Evolutionary conservation across 2,888 invertebrate genomes (phyloP), one percentile per base, ranked within the genome.

Genomic region (Heliconius ismenius): DNA sequence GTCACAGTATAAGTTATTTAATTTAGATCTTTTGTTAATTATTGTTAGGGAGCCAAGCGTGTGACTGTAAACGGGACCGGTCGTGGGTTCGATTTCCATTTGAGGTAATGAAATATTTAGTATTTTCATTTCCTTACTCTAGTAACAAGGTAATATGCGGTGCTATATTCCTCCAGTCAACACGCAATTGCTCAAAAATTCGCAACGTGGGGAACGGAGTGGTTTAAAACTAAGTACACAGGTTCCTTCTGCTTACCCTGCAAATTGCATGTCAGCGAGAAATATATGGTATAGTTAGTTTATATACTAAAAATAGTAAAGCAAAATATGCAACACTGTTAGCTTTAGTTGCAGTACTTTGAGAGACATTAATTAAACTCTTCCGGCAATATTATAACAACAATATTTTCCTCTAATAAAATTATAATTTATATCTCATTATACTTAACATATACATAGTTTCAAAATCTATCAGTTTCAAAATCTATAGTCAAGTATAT

Each of bases 301-400:
- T n/a, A n/a, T n/a, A n/a, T 32, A 39, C 9, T 32, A 21, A 32
- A 32, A 28, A 26, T 24, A 58, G 18, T 18, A 24, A 7, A 7
- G 24, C 39, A 15, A 49, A 70, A 21, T 54, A n/a, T 58, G 54
- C 70, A 54, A 54, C 58, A 70, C 32, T 58, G 70, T 70, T 54
- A 70, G 9, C 54, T 70, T 70, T 58, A 70, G 32, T 36, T 58
- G 32, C 11, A 32, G n/a, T 32, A 58, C 32, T n/a, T 58, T 58
- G 70, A 58, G 54, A 32, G 58, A 70, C 58, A 70, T 70, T 70
- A 58, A 70, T 70, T 58, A 58, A 28, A 24, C 6, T 70, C 32
- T 70, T 70, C 70, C 70, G 70, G 70, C 21, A 13, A 58, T 70
- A 58, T 39, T 39, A 39, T 70, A 58, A 70, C n/a, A 58, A 70